Conservation (phyloP, 2,113 vertebrate species). For the Phalacrocorax aristotelis region DNA sequence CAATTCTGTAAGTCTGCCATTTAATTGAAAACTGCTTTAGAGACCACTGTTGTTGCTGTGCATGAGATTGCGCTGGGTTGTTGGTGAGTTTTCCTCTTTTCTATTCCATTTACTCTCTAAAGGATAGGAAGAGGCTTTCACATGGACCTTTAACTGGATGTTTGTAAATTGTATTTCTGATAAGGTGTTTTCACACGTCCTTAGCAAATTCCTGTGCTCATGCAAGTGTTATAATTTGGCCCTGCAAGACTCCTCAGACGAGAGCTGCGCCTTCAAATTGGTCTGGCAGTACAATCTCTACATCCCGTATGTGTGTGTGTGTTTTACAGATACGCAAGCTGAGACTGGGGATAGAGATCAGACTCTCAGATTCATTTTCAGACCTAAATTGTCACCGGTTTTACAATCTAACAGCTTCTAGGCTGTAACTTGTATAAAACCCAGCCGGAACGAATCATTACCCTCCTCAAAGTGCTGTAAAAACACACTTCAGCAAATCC, state of each 20-base stretch:
- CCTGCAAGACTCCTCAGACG: background rate
- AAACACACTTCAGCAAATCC: background rate
- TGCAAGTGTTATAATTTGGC: background rate
- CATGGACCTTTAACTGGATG: background rate
- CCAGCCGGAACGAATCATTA: background rate
- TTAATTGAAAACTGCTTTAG: background rate
- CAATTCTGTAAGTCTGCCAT: background rate
- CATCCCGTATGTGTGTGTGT: background rate
- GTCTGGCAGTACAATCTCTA: background rate
- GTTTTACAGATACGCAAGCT: background rate
- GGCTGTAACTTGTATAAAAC: background rate
- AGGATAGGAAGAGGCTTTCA: background rate
- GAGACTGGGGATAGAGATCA: background rate
- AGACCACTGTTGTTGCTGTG: background rate
- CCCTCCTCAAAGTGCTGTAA: background rate
- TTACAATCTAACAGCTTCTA: background rate
- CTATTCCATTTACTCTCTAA: background rate
- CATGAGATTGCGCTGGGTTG: background rate
- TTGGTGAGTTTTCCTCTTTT: background rate
- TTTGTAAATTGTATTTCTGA: background rate
- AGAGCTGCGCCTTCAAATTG: background rate
- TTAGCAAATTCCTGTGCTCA: background rate
- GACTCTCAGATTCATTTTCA: background rate
- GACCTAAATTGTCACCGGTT: background rate
- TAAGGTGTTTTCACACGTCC: background rate